Evolutionary conservation across 2,888 invertebrate species (phyloP), one percentile per base, ranked within the genome.

Genomic region (Hirtodrosophila alboralis): DNA sequence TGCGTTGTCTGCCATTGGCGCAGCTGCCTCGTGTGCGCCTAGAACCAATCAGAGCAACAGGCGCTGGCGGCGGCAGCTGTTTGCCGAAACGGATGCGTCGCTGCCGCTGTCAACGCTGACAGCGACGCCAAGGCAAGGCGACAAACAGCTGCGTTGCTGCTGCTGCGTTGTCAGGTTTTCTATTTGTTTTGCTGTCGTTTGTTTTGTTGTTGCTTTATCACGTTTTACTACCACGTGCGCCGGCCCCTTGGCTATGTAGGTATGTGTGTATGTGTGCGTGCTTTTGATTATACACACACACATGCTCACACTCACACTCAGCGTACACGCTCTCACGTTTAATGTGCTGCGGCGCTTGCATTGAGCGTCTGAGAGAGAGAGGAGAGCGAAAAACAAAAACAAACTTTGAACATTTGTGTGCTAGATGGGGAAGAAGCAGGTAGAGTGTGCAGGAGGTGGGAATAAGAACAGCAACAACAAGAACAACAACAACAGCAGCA

Each of bases 201-300:
- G 86, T 60, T 62, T 70, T 74, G 72, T 77, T 80, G 61, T 86
- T 88, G 86, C 74, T 69, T 77, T 87, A 89, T 89, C 89, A 89
- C 89, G 90, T 89, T 89, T 89, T 74, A 67, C 72, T 75, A 86
- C 89, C 89, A 89, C 89, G 89, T 89, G 89, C 89, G 81, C 81
- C 78, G 71, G 71, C 53, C 67, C 63, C 60, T 47, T n/a, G n/a
- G n/a, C n/a, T n/a, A n/a, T n/a, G n/a, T n/a, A n/a, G n/a, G 54
- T 63, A 44, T 26, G 30, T 27, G 2, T 10, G 34, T 53, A 18
- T 30, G 33, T 49, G 44, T 41, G 58, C 26, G 31, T 34, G 43
- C 30, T 52, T 56, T 52, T 58, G 52, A 58, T 58, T 58, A 30
- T n/a, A 51, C 47, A 38, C 34, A 12, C 30, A 27, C 59, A 37